These are phyloP conservation scores for Calephelis perditalis DNA, from an alignment of 2,888 invertebrate genomes.

Conservation along the genomic window DNA sequence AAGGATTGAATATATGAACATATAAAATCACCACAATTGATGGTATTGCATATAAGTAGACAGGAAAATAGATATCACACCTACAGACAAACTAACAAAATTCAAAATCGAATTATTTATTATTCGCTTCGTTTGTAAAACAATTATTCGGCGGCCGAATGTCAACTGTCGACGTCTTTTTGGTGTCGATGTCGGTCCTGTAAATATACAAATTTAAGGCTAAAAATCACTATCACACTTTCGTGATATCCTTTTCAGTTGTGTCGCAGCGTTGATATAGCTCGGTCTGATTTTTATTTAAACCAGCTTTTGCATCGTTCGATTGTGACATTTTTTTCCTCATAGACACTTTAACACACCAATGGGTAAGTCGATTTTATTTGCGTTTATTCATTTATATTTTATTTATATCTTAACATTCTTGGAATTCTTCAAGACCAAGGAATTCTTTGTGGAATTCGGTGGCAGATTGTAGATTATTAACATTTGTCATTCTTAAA, in stretches of 20 bases:
- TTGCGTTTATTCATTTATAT: conserved; percentile 19
- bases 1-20: too few relatives aligned
- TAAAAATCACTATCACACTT: conserved; percentile 39
- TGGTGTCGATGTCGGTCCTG: conserved; percentile 42
- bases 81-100: too few relatives aligned
- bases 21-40: too few relatives aligned
- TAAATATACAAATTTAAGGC: conserved; percentile 42
- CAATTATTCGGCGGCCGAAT: conserved; percentile 51
- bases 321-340: conserved; percentile 26
- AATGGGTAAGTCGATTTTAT: conserved; percentile 35
- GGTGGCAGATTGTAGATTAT: conserved; percentile 72
- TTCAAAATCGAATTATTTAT: conserved; percentile 72
- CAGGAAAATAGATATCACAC: too few relatives aligned
- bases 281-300: conserved; percentile 35
- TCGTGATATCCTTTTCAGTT: conserved; percentile 40
- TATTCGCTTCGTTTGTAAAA: conserved; percentile 56
- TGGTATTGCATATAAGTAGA: too few relatives aligned
- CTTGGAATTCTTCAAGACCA: conserved; percentile 48
- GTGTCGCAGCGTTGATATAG: conserved; percentile 38
- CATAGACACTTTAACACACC: conserved; percentile 25
- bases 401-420: conserved; percentile 37
- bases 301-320: conserved; percentile 16
- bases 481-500: conserved; percentile 57
- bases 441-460: conserved; percentile 53
- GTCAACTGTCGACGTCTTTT: conserved; percentile 41